Evolutionary conservation across 2,888 invertebrate genomes (phyloP), one percentile per base, ranked within the genome.

Genomic region (Euproctis similis): DNA sequence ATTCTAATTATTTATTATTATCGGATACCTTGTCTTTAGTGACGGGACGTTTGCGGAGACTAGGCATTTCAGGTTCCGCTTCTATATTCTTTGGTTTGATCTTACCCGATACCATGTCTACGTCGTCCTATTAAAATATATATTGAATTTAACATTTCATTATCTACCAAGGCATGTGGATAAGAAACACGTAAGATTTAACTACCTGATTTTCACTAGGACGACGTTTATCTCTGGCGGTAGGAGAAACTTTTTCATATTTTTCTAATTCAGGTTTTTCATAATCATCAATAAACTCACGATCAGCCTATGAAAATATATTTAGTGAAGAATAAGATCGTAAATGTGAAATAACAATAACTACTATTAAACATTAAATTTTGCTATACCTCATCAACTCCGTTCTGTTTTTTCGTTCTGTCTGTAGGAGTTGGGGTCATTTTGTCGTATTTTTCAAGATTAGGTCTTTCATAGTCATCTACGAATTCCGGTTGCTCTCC

Each of bases 391-490:
- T 82, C 73, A 44, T 64, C 57, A 38, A 80, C 60, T 32, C 81
- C 81, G 34, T 82, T 84, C 61, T 78, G 72, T 53, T 76, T 80
- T 67, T 80, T 82, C 22, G 58, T 56, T 42, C 61, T 81, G 43
- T 82, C 82, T 14, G 53, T 52, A 20, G 77, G 62, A 24, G 82
- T 74, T 26, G 84, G 84, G 46, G 81, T 71, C 20, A 85, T 38
- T 67, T 88, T 88, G 56, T 90, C 89, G 53, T 89, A 91, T 71
- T 88, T 90, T 59, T 92, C 91, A 33, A 92, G 77, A 13, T 88
- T 88, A 0, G 92, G 89, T 40, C 90, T 86, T 61, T 93, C 92
- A 58, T 93, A 93, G 70, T 93, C 92, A 20, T 90, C 90, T 30
- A 87, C 78, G 28, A 86, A 81, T 40, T 88, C 88, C 41, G 81